Percentiles rank a stretch among this genome's conserved stretches.
Evolutionary conservation across 1,140 invertebrate species (phyloP).

Genomic region (Solenopsis invicta): DNA sequence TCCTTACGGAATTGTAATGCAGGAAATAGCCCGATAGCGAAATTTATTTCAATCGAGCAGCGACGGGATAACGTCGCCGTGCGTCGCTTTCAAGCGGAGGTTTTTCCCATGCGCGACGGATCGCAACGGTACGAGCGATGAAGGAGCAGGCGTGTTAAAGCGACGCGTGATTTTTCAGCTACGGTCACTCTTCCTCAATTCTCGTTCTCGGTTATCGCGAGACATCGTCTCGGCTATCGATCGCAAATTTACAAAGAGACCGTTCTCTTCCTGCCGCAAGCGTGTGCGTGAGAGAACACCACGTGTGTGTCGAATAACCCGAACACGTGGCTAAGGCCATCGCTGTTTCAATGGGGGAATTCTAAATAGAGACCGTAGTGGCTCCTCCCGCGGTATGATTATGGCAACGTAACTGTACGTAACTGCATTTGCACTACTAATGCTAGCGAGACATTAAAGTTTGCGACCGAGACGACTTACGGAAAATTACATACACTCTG

Average conservation of each 20-base stretch:
- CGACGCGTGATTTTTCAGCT: not conserved
- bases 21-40: not conserved
- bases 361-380: slow-evolving; percentile 67
- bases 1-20: slow-evolving; percentile 6
- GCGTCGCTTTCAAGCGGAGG: not conserved
- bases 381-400: slow-evolving; percentile 15
- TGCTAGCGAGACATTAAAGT: not conserved
- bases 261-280: not conserved
- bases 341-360: slow-evolving; percentile 70
- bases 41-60: not conserved
- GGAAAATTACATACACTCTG: not conserved
- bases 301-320: slow-evolving; percentile 66
- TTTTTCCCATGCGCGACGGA: not conserved
- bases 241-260: slow-evolving; percentile 60
- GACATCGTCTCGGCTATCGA: slow-evolving; percentile 37
- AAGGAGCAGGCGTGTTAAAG: not conserved
- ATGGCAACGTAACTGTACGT: slow-evolving; percentile 8
- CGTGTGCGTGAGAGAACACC: slow-evolving; percentile 63
- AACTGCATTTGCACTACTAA: not conserved
- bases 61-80: not conserved
- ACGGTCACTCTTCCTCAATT: not conserved
- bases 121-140: not conserved
- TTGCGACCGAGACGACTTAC: not conserved
- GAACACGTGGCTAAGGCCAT: slow-evolving; percentile 73
- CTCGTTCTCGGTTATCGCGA: slow-evolving; percentile 5